A percentile compares a stretch with the other conserved stretches of the same genome.
phyloP scores from a whole-genome alignment of 2,113 vertebrate species.

The Brachyistius frenatus region DNA sequence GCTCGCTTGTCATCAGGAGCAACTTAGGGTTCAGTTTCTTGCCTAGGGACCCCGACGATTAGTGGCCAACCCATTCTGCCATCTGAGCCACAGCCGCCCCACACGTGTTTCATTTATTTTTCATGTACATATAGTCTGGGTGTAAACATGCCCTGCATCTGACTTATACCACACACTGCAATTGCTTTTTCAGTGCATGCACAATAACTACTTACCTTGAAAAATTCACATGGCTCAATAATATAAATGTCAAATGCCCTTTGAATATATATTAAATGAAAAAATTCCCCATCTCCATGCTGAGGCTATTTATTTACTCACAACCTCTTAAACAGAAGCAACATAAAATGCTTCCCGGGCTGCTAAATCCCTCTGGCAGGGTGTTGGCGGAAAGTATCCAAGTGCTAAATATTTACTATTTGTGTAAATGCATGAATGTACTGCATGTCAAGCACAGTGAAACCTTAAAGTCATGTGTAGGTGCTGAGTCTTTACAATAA shows the following conservation, averaged over 20 bases:
- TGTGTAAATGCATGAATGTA: constrained; percentile 20
- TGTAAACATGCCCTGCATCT: neutral
- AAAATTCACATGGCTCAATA: neutral
- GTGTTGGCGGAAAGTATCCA: constrained; percentile 20
- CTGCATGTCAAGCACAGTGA: constrained; percentile 18
- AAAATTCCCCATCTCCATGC: constrained; percentile 12
- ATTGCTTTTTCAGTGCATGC: neutral
- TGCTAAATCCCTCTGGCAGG: constrained; percentile 25
- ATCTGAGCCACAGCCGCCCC: too few species aligned
- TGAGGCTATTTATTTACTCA: neutral
- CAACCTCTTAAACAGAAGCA: constrained; percentile 1
- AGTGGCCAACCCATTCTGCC: too few species aligned
- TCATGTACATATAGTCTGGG: neutral
- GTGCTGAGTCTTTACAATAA: constrained; percentile 27
- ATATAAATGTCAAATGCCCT: constrained; percentile 23
- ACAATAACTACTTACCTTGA: neutral
- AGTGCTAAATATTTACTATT: constrained; percentile 50
- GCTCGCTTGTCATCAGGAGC: too few species aligned
- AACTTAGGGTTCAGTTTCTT: too few species aligned
- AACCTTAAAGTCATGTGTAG: constrained; percentile 34
- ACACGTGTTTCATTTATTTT: neutral
- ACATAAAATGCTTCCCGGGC: constrained; percentile 12
- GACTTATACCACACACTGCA: neutral
- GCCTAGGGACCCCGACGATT: too few species aligned
- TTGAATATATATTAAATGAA: constrained; percentile 24